phyloP scores from a whole-genome alignment of 2,888 invertebrate species.

The Nemurella pictetii region DNA sequence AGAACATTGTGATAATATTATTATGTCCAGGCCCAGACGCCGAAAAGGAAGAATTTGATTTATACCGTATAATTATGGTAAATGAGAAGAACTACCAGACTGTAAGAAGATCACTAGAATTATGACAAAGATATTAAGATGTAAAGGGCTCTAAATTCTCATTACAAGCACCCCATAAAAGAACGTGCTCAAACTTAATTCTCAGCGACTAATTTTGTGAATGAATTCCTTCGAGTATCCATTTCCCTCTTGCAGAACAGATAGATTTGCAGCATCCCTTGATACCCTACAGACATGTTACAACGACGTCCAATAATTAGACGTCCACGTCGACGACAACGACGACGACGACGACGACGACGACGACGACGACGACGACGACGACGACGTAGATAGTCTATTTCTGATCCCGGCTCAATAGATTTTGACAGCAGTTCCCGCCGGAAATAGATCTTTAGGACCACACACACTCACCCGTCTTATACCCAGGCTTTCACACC shows the following conservation, averaged over 20 bases:
- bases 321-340: too few species aligned
- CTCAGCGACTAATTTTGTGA: background rate
- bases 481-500: background rate
- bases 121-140: background rate
- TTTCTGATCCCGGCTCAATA: conserved; percentile 28
- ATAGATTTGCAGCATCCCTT: background rate
- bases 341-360: too few species aligned
- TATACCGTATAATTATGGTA: background rate
- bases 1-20: background rate
- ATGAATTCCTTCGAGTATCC: background rate
- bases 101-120: background rate
- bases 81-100: background rate
- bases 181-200: background rate
- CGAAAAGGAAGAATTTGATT: background rate
- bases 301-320: background rate
- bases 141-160: background rate
- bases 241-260: background rate
- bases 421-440: conserved; percentile 30
- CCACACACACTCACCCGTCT: background rate
- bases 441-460: conserved; percentile 30
- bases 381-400: conserved; percentile 6
- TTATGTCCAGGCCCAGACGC: background rate
- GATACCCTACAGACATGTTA: background rate
- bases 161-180: background rate
- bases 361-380: background rate